A percentile compares a stretch with the other conserved stretches of the same genome.
Evolutionary conservation across 1,140 invertebrate genomes (phyloP).

Genomic region (Polyergus mexicanus): DNA sequence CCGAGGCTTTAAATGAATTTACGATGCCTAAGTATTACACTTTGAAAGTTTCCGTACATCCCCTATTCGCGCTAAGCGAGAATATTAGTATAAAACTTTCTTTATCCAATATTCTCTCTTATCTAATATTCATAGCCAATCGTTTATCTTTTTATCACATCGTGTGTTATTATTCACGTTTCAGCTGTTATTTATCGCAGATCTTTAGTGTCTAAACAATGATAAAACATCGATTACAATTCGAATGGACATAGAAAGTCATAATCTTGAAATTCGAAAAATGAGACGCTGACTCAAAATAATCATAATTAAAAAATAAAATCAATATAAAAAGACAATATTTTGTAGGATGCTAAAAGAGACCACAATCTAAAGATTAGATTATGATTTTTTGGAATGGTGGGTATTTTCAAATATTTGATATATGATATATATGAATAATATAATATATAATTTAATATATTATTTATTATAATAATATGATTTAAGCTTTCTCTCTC

Average conservation of each 20-base stretch:
- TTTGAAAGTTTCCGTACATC: constrained; percentile 53
- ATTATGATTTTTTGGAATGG: no score
- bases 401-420: no score
- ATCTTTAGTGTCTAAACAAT: constrained; percentile 32
- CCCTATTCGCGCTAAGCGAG: constrained; percentile 13
- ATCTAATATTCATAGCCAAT: constrained; percentile 62
- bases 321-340: no score
- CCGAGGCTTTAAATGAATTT: constrained; percentile 58
- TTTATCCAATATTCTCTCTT: constrained; percentile 55
- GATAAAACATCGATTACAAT: neutral
- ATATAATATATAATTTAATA: neutral
- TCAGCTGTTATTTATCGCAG: constrained; percentile 1
- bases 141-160: constrained; percentile 42
- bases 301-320: no score
- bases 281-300: no score
- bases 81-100: constrained; percentile 51
- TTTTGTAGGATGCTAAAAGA: no score
- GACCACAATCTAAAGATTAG: no score
- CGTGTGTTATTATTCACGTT: constrained; percentile 50
- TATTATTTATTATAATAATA: neutral
- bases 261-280: no score
- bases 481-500: neutral
- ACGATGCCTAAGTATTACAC: constrained; percentile 53
- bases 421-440: neutral
- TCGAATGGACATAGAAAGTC: neutral